Conservation (phyloP, 2,113 vertebrate species). For the Cryptomyrus ogoouensis region DNA sequence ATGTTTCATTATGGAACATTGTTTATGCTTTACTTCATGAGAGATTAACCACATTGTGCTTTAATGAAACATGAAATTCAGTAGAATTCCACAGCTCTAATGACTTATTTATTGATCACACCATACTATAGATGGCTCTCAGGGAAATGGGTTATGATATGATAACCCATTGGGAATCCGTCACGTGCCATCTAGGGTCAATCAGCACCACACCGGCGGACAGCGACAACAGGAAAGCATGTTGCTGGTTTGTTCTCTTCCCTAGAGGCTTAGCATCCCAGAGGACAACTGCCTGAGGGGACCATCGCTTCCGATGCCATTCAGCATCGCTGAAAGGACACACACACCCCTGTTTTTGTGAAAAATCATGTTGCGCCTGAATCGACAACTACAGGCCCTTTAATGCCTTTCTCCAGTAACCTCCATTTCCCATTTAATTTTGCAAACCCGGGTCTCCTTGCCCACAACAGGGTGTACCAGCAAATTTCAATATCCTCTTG, state of each 20-base stretch:
- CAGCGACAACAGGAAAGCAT: not conserved
- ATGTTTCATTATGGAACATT: not conserved
- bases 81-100: not conserved
- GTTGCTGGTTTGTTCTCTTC: not conserved
- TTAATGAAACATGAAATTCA: not conserved
- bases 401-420: not conserved
- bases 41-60: not conserved
- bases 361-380: not conserved
- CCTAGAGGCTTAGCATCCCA: not conserved
- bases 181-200: not conserved
- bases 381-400: not conserved
- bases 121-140: not conserved
- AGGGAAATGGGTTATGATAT: not conserved
- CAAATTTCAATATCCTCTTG: too few relatives aligned
- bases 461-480: too few relatives aligned
- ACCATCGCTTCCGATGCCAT: too few relatives aligned
- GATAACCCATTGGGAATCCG: not conserved
- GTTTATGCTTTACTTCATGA: not conserved
- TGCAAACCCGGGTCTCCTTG: too few relatives aligned
- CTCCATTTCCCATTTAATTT: too few relatives aligned
- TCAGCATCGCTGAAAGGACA: not conserved
- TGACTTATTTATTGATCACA: not conserved
- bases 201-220: not conserved
- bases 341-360: not conserved
- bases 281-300: not conserved